A percentile compares a stretch with the other conserved stretches of the same genome.
These are phyloP conservation scores for Cryptus armator DNA, from an alignment of 2,888 invertebrate species.

Conservation along the genomic window DNA sequence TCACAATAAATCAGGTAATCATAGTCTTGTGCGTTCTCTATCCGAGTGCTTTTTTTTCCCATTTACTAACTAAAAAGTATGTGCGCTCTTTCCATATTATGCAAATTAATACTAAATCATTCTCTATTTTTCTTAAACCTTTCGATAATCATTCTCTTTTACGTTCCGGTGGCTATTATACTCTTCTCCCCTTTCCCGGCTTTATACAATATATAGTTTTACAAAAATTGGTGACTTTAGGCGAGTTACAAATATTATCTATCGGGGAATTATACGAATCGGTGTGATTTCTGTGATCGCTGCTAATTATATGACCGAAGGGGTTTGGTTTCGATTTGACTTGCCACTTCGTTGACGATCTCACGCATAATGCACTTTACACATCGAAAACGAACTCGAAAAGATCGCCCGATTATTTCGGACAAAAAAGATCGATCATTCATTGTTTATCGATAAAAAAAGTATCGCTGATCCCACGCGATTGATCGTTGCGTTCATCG, in stretches of 20 bases:
- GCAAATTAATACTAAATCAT: slow-evolving; percentile 21
- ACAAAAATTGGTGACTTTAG: slow-evolving; percentile 24
- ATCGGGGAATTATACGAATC: background rate
- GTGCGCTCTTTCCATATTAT: slow-evolving; percentile 17
- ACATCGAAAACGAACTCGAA: background rate
- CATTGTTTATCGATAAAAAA: background rate
- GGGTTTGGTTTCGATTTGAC: background rate
- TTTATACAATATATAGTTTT: slow-evolving; percentile 29
- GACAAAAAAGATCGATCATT: background rate
- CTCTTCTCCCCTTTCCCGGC: background rate
- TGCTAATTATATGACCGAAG: background rate
- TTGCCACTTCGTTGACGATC: slow-evolving; percentile 1
- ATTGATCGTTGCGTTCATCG: too few relatives aligned
- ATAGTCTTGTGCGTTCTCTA: slow-evolving; percentile 50
- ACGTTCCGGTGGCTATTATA: background rate
- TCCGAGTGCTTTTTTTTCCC: slow-evolving; percentile 10
- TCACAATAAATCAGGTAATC: slow-evolving; percentile 43
- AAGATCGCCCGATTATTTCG: too few relatives aligned
- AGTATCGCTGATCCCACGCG: too few relatives aligned
- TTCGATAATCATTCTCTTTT: background rate
- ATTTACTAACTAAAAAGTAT: slow-evolving; percentile 18
- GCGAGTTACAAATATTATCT: slow-evolving; percentile 19
- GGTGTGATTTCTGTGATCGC: background rate
- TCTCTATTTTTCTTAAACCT: background rate
- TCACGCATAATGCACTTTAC: background rate